Percentiles rank a stretch among this genome's conserved stretches.
Conservation (phyloP, 2,888 invertebrate genomes). For the Sycophila texana region DNA sequence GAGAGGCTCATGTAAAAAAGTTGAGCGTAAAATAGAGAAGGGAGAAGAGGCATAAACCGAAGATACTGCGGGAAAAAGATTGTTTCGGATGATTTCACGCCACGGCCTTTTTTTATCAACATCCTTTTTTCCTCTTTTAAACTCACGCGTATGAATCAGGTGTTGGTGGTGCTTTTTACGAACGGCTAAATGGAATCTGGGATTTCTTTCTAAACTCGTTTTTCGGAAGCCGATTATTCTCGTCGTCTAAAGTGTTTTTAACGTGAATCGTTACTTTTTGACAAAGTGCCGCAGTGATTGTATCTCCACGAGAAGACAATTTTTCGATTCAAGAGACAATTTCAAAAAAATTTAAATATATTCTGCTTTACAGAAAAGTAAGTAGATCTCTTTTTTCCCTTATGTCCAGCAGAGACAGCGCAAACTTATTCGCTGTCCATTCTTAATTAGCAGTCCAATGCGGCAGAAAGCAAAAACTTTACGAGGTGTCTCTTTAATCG, state of each 20-base stretch:
- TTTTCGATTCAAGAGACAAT: background rate
- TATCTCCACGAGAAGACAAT: background rate
- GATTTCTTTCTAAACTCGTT: constrained; percentile 38
- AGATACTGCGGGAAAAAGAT: constrained; percentile 49
- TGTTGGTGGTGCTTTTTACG: constrained; percentile 20
- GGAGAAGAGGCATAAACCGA: constrained; percentile 31
- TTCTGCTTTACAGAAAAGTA: no score
- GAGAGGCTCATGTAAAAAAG: constrained; percentile 24
- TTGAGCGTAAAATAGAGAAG: constrained; percentile 49
- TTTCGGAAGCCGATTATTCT: constrained; percentile 33
- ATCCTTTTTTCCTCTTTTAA: constrained; percentile 11
- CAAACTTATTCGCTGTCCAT: no score
- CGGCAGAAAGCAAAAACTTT: no score
- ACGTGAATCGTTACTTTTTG: constrained; percentile 17
- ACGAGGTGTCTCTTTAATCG: no score
- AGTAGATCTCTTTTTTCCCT: no score
- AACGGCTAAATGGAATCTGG: constrained; percentile 29
- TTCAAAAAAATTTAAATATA: no score
- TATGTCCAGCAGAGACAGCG: no score
- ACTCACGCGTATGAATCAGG: constrained; percentile 4
- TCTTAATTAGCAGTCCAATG: no score
- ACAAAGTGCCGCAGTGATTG: background rate
- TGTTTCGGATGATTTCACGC: constrained; percentile 49
- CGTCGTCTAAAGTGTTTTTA: constrained; percentile 7
- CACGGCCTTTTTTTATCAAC: constrained; percentile 42